Evolutionary conservation across 2,888 invertebrate genomes (phyloP), one percentile per base, ranked within the genome.

Genomic region (Machimus rusticus): DNA sequence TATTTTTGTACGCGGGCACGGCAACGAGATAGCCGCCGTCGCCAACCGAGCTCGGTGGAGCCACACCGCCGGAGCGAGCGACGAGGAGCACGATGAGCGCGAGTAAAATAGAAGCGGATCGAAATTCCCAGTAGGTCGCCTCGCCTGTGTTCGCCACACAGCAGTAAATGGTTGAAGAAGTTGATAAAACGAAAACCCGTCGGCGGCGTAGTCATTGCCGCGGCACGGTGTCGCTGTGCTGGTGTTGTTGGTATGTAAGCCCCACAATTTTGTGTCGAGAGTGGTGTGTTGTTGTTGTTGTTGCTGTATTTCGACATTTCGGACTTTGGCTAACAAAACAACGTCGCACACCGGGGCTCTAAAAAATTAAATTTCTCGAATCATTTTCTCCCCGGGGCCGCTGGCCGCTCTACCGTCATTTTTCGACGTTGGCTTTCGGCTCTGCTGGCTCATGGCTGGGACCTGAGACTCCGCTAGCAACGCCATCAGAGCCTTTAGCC

Each of bases 151-250:
- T 46, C 77, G 74, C 86, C 76, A 77, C 55, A 77, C 51, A 43
- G 77, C 86, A 86, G 76, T 77, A 86, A 86, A 86, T 77, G 86
- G 86, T 86, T 86, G 86, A 76, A 77, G 86, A 51, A 86, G 55
- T 86, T 86, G 86, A 86, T 86, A 86, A 86, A 86, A 77, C 74
- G 74, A 74, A 23, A 31, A 57, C 34, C 82, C 57, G 66, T 82
- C 28, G 34, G 31, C 82, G 31, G 39, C 37, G 51, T 31, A 19
- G 79, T 34, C 76, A 43, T 1, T 51, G 51, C 28, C 79, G 79
- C 55, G 31, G 79, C 23, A 31, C 51, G 23, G 37, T 74, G 19
- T 51, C 28, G 76, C 51, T 86, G 76, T 86, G 51, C 34, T 86
- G 77, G 31, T 86, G 77, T 37, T 82, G 79, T 82, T 51, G 82